A percentile compares a stretch with the other conserved stretches of the same genome.
Conservation (phyloP, 1,140 invertebrate species). For the Ruditapes philippinarum region DNA sequence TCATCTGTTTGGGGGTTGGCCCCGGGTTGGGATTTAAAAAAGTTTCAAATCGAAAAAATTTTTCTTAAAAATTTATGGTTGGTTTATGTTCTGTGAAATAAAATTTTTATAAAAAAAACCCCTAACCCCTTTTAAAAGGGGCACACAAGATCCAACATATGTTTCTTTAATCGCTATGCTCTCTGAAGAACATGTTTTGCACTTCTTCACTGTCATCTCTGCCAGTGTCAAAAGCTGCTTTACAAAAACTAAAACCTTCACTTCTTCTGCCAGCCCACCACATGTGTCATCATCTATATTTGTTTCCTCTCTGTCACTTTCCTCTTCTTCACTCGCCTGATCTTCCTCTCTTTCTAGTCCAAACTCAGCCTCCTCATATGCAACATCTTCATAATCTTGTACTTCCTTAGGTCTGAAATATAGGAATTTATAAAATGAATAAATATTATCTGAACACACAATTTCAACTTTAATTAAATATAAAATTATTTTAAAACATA, state of each 20-base stretch:
- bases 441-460: too few relatives aligned
- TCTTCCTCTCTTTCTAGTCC: conserved; percentile 12
- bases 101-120: too few relatives aligned
- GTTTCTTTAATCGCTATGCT: neutral
- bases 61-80: too few relatives aligned
- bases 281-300: neutral
- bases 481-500: too few relatives aligned
- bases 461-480: too few relatives aligned
- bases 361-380: conserved; percentile 1
- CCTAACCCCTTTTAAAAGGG: too few relatives aligned
- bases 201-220: conserved; percentile 9
- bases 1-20: too few relatives aligned
- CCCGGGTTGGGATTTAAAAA: too few relatives aligned
- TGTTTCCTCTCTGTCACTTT: neutral
- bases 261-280: neutral
- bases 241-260: neutral
- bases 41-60: too few relatives aligned
- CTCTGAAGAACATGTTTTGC: neutral
- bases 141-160: conserved; percentile 19
- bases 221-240: neutral
- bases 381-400: neutral
- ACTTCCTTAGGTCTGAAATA: neutral
- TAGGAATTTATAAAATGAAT: neutral
- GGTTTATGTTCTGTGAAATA: too few relatives aligned
- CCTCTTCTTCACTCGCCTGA: neutral